phyloP scores from a whole-genome alignment of 2,113 vertebrate genomes.

The Perognathus longimembris region DNA sequence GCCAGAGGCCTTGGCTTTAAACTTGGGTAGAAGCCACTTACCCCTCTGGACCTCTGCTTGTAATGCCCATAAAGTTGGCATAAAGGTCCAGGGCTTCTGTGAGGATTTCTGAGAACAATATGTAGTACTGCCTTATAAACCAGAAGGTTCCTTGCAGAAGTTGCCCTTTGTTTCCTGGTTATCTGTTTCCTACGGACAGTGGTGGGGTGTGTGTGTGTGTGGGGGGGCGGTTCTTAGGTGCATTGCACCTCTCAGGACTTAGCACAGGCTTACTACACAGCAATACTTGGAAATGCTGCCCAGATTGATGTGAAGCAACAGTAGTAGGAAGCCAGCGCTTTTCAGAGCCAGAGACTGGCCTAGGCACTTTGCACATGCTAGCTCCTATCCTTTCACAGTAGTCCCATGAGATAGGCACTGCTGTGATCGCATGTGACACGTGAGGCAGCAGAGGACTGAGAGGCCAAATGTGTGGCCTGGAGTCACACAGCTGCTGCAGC shows the following conservation, averaged over 20 bases:
- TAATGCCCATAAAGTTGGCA: background rate
- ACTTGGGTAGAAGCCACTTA: background rate
- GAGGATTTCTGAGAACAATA: background rate
- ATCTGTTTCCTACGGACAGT: background rate
- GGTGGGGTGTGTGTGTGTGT: too few species aligned
- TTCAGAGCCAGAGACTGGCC: rapidly evolving
- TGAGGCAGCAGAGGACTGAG: background rate
- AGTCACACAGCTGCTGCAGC: background rate
- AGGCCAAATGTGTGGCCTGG: background rate
- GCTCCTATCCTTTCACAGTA: background rate
- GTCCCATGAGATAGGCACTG: background rate
- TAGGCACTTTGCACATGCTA: too few species aligned
- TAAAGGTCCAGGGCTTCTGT: background rate
- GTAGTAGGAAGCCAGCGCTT: rapidly evolving
- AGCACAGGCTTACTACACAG: rapidly evolving
- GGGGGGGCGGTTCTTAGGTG: background rate
- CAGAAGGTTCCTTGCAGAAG: background rate
- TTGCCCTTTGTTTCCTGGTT: rapidly evolving
- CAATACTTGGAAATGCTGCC: background rate
- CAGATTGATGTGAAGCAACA: rapidly evolving
- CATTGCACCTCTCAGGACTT: background rate
- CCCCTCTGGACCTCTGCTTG: background rate
- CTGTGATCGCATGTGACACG: too few species aligned
- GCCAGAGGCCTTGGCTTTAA: background rate
- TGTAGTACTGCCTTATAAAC: too few species aligned